Percentiles rank a stretch among this genome's conserved stretches.
Conservation (phyloP, 2,797 vertebrate genomes). For the Tokudaia muenninki region DNA sequence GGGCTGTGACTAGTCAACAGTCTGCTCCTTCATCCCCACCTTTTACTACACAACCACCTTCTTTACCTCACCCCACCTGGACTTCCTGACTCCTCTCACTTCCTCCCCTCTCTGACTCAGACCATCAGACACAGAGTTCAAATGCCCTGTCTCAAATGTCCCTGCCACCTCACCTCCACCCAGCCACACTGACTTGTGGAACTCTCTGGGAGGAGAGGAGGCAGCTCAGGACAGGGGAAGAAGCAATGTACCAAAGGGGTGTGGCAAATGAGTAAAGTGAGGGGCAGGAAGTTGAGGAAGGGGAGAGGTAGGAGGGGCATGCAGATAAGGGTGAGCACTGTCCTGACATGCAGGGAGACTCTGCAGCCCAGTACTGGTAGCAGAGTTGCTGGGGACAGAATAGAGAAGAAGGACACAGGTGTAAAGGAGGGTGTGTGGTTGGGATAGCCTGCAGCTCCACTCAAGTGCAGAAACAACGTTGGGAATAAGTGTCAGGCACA, state of each 20-base stretch:
- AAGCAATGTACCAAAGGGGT: too few species aligned
- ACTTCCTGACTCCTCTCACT: accelerated
- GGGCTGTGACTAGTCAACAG: not conserved
- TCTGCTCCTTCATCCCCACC: not conserved
- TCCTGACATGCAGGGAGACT: not conserved
- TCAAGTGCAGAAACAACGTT: not conserved
- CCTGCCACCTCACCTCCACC: not conserved
- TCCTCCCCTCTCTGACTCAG: not conserved
- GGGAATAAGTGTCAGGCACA: not conserved
- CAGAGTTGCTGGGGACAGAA: not conserved
- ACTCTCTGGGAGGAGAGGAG: not conserved
- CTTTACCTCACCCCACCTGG: not conserved
- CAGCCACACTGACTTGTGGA: not conserved
- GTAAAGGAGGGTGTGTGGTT: accelerated
- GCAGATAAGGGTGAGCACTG: too few species aligned
- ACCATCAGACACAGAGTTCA: not conserved
- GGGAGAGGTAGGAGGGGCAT: too few species aligned
- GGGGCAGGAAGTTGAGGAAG: not conserved
- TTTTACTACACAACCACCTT: not conserved
- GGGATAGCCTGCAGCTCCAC: accelerated
- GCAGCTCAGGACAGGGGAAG: too few species aligned
- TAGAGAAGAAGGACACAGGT: not conserved
- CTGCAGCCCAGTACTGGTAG: not conserved
- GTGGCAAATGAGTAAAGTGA: not conserved
- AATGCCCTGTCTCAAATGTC: not conserved